Evolutionary conservation across 2,797 vertebrate species (phyloP).

Genomic region (Etheostoma nigrum): DNA sequence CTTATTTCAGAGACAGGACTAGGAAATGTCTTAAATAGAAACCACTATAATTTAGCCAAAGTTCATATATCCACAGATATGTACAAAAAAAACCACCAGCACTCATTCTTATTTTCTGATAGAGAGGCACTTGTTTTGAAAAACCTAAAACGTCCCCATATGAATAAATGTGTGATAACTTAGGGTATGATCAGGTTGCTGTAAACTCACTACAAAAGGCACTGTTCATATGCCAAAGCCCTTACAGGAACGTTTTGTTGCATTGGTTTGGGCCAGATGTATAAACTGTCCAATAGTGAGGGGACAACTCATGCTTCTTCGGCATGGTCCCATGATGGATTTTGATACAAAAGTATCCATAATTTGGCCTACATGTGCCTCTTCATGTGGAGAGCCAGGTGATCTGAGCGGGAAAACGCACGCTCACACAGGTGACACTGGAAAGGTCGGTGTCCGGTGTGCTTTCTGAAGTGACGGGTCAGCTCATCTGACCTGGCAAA

Average conservation of each 20-base stretch:
- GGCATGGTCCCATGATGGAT: not conserved
- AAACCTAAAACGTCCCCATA: not conserved
- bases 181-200: not conserved
- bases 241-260: not conserved
- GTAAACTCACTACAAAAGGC: conserved; percentile 11
- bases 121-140: conserved; percentile 51
- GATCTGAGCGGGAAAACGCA: conserved; percentile 94
- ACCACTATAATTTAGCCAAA: conserved; percentile 80
- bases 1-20: conserved; percentile 69
- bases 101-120: conserved; percentile 5
- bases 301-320: not conserved
- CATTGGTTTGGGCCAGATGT: not conserved
- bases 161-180: not conserved
- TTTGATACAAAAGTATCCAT: not conserved
- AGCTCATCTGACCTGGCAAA: conserved; percentile 94
- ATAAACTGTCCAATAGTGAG: not conserved
- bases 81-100: conserved; percentile 42
- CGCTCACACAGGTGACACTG: conserved; percentile 95
- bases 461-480: conserved; percentile 94
- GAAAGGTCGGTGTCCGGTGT: conserved; percentile 93
- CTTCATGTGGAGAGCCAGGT: conserved; percentile 96
- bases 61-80: conserved; percentile 56
- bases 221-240: not conserved
- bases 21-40: conserved; percentile 81
- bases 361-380: conserved; percentile 88